A percentile compares a stretch with the other conserved stretches of the same genome.
Conservation (phyloP, 2,113 vertebrate species). For the Falcunculus frontatus region DNA sequence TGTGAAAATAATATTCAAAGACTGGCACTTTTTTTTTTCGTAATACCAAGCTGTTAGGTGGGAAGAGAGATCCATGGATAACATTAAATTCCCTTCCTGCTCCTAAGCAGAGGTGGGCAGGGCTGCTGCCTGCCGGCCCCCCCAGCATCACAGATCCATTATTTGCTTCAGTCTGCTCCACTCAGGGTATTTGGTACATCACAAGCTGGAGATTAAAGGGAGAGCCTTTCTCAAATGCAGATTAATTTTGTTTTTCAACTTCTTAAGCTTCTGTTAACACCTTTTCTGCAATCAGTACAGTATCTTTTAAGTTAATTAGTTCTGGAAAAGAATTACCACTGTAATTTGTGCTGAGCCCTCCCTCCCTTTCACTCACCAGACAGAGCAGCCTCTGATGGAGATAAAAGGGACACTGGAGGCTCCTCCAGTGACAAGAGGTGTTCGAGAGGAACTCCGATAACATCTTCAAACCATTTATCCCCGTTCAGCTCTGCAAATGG, state of each 20-base stretch:
- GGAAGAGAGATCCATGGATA: constrained; percentile 3
- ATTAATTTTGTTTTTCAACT: constrained; percentile 52
- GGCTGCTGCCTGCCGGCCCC: not conserved
- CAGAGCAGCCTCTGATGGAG: constrained; percentile 41
- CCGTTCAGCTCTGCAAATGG: not conserved
- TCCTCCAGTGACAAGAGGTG: constrained; percentile 1
- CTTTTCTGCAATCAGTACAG: constrained; percentile 49
- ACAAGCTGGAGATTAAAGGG: not conserved
- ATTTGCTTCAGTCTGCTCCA: not conserved
- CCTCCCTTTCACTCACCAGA: constrained; percentile 6
- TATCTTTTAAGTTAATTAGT: constrained; percentile 59
- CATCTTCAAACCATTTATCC: constrained; percentile 6
- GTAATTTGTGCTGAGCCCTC: constrained; percentile 13
- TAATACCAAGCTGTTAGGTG: constrained; percentile 1
- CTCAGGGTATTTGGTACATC: not conserved
- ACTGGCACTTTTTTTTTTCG: not conserved
- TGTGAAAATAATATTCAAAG: not conserved
- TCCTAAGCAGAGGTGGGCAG: not conserved
- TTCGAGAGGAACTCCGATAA: not conserved
- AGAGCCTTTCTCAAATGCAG: not conserved
- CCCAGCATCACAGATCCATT: rapidly evolving
- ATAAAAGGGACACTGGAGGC: constrained; percentile 60
- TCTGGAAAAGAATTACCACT: constrained; percentile 42
- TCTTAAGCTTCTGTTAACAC: constrained; percentile 49
- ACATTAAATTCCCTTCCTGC: rapidly evolving